A percentile compares a stretch with the other conserved stretches of the same genome.
Evolutionary conservation across 2,113 vertebrate species (phyloP).

Genomic region (Gymnobelideus leadbeateri): DNA sequence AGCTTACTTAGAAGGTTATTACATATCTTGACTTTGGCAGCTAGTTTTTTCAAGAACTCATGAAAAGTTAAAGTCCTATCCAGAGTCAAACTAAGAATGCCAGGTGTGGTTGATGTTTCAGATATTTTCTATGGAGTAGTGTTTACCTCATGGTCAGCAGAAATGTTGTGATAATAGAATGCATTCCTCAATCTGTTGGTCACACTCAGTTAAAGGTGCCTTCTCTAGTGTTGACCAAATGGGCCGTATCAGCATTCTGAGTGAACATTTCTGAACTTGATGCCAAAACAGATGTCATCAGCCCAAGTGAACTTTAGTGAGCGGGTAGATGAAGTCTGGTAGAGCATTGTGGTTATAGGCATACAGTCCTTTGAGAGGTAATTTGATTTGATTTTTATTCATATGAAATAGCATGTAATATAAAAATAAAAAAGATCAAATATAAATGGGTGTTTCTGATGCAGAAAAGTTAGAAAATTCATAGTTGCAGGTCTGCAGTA

Average conservation of each 20-base stretch:
- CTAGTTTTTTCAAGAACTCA: constrained; percentile 67
- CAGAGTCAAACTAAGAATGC: constrained; percentile 63
- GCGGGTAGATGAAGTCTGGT: constrained; percentile 20
- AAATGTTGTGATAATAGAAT: constrained; percentile 59
- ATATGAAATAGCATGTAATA: constrained; percentile 16
- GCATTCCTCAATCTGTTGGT: constrained; percentile 31
- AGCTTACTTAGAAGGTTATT: constrained; percentile 81
- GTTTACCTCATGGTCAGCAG: constrained; percentile 18
- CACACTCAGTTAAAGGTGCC: constrained; percentile 45
- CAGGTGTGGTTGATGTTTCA: constrained; percentile 46
- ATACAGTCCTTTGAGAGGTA: constrained; percentile 33
- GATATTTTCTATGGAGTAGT: not conserved
- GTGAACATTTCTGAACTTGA: constrained; percentile 30
- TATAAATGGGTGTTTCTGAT: constrained; percentile 29
- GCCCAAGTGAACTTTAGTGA: constrained; percentile 26
- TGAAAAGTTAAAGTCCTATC: constrained; percentile 56
- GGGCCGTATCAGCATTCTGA: constrained; percentile 54
- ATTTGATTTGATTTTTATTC: constrained; percentile 52
- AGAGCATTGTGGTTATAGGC: not conserved
- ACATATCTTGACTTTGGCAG: constrained; percentile 79
- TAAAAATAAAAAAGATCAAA: constrained; percentile 51
- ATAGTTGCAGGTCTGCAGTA: constrained; percentile 41
- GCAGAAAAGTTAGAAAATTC: not conserved
- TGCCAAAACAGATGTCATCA: constrained; percentile 36
- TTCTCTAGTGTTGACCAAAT: constrained; percentile 57